Evolutionary conservation across 2,113 vertebrate species (phyloP).

Genomic region (Hepsetus odoe): DNA sequence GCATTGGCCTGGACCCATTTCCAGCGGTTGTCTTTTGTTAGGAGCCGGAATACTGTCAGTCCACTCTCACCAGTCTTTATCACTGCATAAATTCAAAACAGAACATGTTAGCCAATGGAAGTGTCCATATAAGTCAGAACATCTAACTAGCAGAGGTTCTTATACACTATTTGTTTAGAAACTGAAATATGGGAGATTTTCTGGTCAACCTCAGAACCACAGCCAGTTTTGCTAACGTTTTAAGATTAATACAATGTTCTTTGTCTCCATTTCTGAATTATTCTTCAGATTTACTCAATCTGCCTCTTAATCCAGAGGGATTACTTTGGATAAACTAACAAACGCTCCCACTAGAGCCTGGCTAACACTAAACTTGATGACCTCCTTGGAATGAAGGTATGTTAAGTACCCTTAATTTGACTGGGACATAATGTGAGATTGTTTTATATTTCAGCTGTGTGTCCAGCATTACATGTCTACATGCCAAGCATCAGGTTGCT

Average conservation of each 20-base stretch:
- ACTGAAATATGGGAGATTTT: background rate
- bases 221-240: background rate
- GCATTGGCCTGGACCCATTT: constrained; percentile 69
- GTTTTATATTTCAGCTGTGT: background rate
- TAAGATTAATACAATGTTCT: constrained; percentile 23
- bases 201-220: background rate
- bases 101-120: background rate
- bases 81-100: constrained; percentile 48
- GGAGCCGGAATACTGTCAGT: constrained; percentile 65
- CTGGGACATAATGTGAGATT: no score
- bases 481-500: background rate
- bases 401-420: background rate
- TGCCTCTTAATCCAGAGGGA: constrained; percentile 45
- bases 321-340: constrained; percentile 53
- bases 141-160: background rate
- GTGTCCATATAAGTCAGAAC: background rate
- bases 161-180: background rate
- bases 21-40: constrained; percentile 67
- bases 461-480: no score
- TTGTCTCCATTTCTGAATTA: constrained; percentile 28
- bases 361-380: constrained; percentile 10
- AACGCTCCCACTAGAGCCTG: constrained; percentile 56
- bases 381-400: background rate
- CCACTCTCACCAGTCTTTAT: constrained; percentile 69
- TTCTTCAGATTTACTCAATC: constrained; percentile 26